A percentile compares a stretch with the other conserved stretches of the same genome.
Evolutionary conservation across 2,888 invertebrate species (phyloP).

Genomic region (Eulithis testata): DNA sequence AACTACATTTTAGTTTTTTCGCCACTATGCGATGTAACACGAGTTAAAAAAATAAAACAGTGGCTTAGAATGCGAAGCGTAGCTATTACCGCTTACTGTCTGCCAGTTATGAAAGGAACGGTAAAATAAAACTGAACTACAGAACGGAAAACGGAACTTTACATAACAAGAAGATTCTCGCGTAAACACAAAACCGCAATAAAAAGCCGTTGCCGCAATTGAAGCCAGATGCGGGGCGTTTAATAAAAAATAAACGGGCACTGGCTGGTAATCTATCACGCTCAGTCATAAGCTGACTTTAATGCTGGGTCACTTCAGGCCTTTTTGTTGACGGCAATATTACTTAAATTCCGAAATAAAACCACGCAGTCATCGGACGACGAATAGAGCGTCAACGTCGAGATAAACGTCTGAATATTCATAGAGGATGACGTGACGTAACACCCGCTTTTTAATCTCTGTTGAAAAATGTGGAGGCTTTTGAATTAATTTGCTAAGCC

Average conservation of each 20-base stretch:
- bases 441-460: slow-evolving; percentile 49
- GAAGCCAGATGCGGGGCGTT: slow-evolving; percentile 75
- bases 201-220: slow-evolving; percentile 76
- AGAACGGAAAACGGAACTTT: slow-evolving; percentile 36
- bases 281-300: slow-evolving; percentile 82
- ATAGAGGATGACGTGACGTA: slow-evolving; percentile 50
- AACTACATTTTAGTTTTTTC: no score
- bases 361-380: slow-evolving; percentile 68
- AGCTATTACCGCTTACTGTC: neutral
- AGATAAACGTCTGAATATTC: slow-evolving; percentile 69
- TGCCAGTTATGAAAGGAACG: neutral
- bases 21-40: no score
- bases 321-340: slow-evolving; percentile 81
- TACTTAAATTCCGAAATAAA: slow-evolving; percentile 67
- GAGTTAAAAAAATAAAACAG: no score
- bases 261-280: slow-evolving; percentile 78
- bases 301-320: slow-evolving; percentile 81
- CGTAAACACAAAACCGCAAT: slow-evolving; percentile 58
- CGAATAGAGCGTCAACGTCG: slow-evolving; percentile 70
- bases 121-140: neutral
- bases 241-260: slow-evolving; percentile 78
- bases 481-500: slow-evolving; percentile 42
- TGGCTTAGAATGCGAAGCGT: no score
- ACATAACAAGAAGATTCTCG: slow-evolving; percentile 48
- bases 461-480: slow-evolving; percentile 50